Base-by-base conservation (phyloP, 1,140 invertebrate species). In the Lanistes nyassanus region DNA sequence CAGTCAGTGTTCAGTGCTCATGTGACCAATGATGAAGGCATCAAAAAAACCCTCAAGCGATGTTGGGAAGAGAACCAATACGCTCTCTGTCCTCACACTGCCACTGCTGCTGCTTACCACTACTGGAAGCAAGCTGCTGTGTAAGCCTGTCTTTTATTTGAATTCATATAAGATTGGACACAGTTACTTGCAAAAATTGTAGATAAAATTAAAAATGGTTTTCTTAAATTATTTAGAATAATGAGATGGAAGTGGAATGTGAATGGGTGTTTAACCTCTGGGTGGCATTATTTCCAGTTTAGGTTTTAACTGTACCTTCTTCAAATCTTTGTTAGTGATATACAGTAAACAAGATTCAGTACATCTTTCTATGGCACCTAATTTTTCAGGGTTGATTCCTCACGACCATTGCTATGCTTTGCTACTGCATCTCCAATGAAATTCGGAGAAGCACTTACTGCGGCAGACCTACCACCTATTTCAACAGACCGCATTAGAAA, bases 391-490 rank as follows among this genome's bases (percentile, higher is more conserved):
- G 26, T 11, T 23, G 21, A 72, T n/a, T 26, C 36, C 4, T 39
- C 66, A 11, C n/a, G 36, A n/a, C 78, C 73, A 11, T 75, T 79
- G 9, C 82, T 87, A 9, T 88, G 86, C 39, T 76, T 91, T 34
- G 86, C 90, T 0, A 90, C 90, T 56, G 91, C 91, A 11, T 90
- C 89, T 3, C 89, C 90, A 13, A 82, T 82, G 21, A 91, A 91
- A 77, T 91, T 91, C 77, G 80, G 83, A 21, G 89, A 90, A 73
- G 86, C 87, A 19, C 79, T 88, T 6, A 47, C 72, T 39, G 82
- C 83, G 37, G 88, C 89, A 19, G 87, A 86, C 21, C 74, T 87
- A 6, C 64, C 56, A 26, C 42, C 39, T 19, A 42, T 68, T 9
- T 64, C 51, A 9, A 68, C 58, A 11, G 64, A 84, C 3, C 69